Conservation (phyloP, 2,797 vertebrate genomes). For the Lates japonicus region DNA sequence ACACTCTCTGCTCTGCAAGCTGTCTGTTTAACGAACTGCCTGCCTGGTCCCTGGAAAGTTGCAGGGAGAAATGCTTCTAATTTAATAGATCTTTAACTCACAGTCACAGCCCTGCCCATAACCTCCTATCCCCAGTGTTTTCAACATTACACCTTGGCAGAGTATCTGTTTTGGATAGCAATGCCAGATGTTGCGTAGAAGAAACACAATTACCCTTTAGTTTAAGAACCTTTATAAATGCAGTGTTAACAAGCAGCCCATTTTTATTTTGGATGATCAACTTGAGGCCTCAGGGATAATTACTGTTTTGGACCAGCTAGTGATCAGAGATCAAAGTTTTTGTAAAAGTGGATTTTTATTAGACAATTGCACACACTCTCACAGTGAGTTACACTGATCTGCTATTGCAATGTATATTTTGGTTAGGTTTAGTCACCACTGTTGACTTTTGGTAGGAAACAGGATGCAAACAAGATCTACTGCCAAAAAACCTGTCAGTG, state of each 20-base stretch:
- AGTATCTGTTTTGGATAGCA: constrained; percentile 2
- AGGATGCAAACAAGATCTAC: too few relatives aligned
- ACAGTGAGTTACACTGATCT: not conserved
- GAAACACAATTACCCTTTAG: not conserved
- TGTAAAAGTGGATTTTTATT: constrained; percentile 10
- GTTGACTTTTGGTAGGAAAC: not conserved
- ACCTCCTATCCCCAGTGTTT: not conserved
- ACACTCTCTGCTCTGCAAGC: constrained; percentile 26
- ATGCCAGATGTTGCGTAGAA: not conserved
- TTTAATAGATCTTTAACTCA: constrained; percentile 70
- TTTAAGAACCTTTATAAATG: not conserved
- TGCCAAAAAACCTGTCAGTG: too few relatives aligned
- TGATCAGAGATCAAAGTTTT: constrained; percentile 41
- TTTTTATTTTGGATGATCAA: constrained; percentile 41
- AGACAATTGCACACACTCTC: not conserved
- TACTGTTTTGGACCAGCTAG: not conserved
- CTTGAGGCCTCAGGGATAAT: constrained; percentile 9
- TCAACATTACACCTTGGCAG: constrained; percentile 25
- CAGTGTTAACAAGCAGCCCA: not conserved
- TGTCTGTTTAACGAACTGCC: constrained; percentile 66
- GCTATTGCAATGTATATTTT: too few relatives aligned
- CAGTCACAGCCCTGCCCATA: constrained; percentile 31
- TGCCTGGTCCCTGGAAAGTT: constrained; percentile 38
- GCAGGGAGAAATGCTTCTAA: constrained; percentile 40
- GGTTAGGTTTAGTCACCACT: too few relatives aligned